These are phyloP conservation scores for Paramormyrops kingsleyae DNA, from an alignment of 2,113 vertebrate genomes.

Conservation along the genomic window DNA sequence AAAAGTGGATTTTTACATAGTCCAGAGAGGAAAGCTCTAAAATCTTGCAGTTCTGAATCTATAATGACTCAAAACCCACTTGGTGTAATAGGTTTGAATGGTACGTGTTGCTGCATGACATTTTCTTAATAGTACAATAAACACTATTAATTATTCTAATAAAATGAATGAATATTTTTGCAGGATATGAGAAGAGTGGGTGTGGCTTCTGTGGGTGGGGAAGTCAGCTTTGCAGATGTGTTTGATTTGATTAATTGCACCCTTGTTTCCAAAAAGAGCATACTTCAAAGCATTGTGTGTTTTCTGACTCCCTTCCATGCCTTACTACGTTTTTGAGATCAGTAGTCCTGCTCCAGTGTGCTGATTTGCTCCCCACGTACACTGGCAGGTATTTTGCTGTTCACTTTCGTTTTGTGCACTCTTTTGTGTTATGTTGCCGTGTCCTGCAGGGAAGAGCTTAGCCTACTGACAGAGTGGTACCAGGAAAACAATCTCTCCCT, in stretches of 20 bases:
- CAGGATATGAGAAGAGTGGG: neutral
- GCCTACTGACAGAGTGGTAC: neutral
- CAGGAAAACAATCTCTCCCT: neutral
- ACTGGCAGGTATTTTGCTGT: neutral
- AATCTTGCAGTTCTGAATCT: neutral
- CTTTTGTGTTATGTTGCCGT: neutral
- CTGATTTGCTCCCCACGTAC: neutral
- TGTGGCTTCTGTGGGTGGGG: neutral
- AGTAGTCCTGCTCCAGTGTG: neutral
- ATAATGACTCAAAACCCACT: neutral
- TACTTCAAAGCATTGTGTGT: neutral
- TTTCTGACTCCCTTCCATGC: neutral
- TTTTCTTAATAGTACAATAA: neutral
- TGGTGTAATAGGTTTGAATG: neutral
- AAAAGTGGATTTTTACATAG: neutral
- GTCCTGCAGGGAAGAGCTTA: neutral
- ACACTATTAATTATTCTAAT: neutral
- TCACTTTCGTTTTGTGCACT: neutral
- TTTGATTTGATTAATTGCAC: neutral
- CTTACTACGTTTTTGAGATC: neutral
- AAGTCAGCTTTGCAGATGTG: neutral
- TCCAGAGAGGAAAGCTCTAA: neutral
- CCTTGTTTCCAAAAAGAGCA: neutral
- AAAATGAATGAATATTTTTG: neutral
- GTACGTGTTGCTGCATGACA: no score